Evolutionary conservation across 2,888 invertebrate species (phyloP).

Genomic region (Apamea monoglypha): DNA sequence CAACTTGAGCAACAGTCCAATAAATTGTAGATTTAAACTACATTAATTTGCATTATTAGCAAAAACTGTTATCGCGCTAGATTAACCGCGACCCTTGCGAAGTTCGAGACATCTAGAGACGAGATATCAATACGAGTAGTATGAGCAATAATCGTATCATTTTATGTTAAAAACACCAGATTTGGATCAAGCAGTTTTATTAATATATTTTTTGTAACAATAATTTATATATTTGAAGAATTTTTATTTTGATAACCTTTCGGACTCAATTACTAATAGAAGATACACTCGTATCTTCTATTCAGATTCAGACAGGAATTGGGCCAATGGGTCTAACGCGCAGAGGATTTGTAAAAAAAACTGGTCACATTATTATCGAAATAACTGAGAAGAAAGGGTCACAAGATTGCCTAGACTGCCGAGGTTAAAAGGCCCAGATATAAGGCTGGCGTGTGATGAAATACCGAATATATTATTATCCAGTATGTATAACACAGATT

Average conservation of each 20-base stretch:
- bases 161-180: neutral
- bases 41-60: neutral
- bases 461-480: neutral
- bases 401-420: neutral
- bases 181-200: constrained; percentile 10
- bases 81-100: constrained; percentile 32
- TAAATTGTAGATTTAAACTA: too few relatives aligned
- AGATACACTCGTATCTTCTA: too few relatives aligned
- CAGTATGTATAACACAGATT: neutral
- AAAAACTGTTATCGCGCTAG: constrained; percentile 14
- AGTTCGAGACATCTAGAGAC: constrained; percentile 7
- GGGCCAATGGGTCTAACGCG: neutral
- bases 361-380: neutral
- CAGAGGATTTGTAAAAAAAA: neutral
- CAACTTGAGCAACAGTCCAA: neutral
- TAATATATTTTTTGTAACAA: neutral
- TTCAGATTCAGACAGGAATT: neutral
- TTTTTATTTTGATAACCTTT: constrained; percentile 23
- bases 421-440: neutral
- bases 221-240: too few relatives aligned
- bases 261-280: neutral
- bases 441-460: neutral
- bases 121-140: constrained; percentile 15
- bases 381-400: neutral
- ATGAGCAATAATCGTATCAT: neutral